These are phyloP conservation scores for Hyposmocoma kahamanoa DNA, from an alignment of 1,140 invertebrate species.

Conservation along the genomic window DNA sequence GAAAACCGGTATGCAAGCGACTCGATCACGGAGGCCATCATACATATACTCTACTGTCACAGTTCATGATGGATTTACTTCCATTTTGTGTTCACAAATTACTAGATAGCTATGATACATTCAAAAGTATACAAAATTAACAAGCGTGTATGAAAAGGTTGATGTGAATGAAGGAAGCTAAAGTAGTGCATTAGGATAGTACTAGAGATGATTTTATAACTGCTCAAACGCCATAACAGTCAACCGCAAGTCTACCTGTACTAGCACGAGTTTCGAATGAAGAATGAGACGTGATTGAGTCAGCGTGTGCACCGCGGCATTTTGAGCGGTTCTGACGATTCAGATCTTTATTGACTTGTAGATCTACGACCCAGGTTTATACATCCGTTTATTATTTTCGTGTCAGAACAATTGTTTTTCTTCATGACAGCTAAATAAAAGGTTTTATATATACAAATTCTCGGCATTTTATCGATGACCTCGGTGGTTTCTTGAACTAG, in stretches of 20 bases:
- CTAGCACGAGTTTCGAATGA: conserved; percentile 1
- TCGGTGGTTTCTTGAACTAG: too few relatives aligned
- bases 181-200: neutral
- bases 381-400: too few relatives aligned
- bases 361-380: too few relatives aligned
- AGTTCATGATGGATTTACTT: neutral
- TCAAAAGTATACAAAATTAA: neutral
- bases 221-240: neutral
- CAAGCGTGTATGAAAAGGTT: neutral
- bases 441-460: too few relatives aligned
- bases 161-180: neutral
- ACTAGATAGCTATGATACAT: neutral
- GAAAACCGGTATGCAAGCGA: too few relatives aligned
- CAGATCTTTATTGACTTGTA: conserved; percentile 1
- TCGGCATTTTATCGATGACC: too few relatives aligned
- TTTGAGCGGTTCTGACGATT: neutral
- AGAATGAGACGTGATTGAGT: conserved; percentile 4
- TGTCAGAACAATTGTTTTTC: too few relatives aligned
- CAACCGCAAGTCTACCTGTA: neutral
- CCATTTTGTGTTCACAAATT: neutral
- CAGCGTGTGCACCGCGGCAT: conserved; percentile 6
- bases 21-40: too few relatives aligned
- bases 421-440: too few relatives aligned
- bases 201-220: neutral
- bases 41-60: neutral